phyloP scores from a whole-genome alignment of 2,113 vertebrate species.

The Dicentrarchus labrax region DNA sequence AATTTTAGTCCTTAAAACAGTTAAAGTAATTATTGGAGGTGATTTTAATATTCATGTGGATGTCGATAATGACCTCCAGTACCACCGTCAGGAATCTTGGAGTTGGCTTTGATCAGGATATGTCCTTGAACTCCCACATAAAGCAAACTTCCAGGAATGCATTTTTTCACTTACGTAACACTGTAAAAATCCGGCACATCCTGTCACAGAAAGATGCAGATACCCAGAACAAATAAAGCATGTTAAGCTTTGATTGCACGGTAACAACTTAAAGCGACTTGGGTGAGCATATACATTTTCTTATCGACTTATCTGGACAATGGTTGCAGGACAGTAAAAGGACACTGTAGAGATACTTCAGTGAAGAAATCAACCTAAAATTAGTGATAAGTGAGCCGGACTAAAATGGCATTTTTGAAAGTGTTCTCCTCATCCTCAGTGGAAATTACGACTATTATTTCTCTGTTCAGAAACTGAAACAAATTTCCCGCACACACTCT shows the following conservation, averaged over 20 bases:
- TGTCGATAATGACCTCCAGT: too few relatives aligned
- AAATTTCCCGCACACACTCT: constrained; percentile 11
- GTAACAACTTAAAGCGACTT: not conserved
- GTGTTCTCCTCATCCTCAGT: not conserved
- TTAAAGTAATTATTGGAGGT: too few relatives aligned
- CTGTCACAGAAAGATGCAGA: too few relatives aligned
- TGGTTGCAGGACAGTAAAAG: not conserved
- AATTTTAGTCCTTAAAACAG: too few relatives aligned
- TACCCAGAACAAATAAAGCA: not conserved
- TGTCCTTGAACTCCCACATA: too few relatives aligned
- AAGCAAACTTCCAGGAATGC: too few relatives aligned
- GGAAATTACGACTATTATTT: constrained; percentile 3
- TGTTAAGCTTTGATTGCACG: not conserved
- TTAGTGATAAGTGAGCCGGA: not conserved
- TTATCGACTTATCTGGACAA: not conserved
- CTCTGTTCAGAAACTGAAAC: constrained; percentile 1
- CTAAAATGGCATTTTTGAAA: constrained; percentile 2
- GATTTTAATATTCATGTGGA: too few relatives aligned
- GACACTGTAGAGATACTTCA: not conserved
- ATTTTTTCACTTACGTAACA: too few relatives aligned
- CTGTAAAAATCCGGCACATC: not conserved
- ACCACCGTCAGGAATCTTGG: too few relatives aligned
- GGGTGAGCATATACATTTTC: not conserved
- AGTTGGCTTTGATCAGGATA: too few relatives aligned
- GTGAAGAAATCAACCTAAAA: not conserved